phyloP scores from a whole-genome alignment of 2,797 vertebrate species.

The Coluber constrictor region DNA sequence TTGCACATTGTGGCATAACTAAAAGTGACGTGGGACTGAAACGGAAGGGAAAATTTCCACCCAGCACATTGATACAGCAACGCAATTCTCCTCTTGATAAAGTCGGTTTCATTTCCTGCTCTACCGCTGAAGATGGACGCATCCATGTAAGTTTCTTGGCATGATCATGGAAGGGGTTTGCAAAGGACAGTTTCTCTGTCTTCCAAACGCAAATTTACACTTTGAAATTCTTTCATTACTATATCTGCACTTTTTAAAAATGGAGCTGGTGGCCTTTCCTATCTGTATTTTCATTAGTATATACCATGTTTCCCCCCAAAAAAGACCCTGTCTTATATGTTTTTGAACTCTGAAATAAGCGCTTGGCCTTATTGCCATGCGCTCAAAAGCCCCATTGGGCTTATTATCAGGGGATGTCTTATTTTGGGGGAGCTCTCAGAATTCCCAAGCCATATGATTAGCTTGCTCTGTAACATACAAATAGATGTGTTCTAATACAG shows the following conservation, averaged over 20 bases:
- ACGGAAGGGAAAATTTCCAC: background rate
- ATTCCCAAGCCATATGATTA: background rate
- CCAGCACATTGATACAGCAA: background rate
- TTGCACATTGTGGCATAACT: no score
- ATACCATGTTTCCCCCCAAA: background rate
- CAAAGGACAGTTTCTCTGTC: background rate
- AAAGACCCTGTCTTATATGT: no score
- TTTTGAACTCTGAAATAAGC: no score
- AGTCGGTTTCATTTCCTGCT: background rate
- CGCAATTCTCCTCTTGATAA: background rate
- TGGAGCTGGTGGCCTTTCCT: background rate
- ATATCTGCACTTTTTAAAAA: background rate
- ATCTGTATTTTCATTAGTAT: background rate
- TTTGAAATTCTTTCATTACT: background rate
- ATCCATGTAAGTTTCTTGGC: background rate
- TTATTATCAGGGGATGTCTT: no score
- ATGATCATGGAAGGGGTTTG: background rate
- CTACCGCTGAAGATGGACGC: background rate
- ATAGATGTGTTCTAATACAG: background rate
- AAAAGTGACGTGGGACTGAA: background rate
- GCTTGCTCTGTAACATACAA: background rate
- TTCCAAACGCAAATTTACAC: background rate
- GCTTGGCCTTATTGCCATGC: no score
- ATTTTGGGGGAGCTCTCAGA: background rate
- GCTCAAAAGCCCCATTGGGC: no score